Evolutionary conservation across 92 coral and sea anemone genomes (phyloP), one percentile per base, ranked within the genome.

Genomic region (Heteractis magnifica): DNA sequence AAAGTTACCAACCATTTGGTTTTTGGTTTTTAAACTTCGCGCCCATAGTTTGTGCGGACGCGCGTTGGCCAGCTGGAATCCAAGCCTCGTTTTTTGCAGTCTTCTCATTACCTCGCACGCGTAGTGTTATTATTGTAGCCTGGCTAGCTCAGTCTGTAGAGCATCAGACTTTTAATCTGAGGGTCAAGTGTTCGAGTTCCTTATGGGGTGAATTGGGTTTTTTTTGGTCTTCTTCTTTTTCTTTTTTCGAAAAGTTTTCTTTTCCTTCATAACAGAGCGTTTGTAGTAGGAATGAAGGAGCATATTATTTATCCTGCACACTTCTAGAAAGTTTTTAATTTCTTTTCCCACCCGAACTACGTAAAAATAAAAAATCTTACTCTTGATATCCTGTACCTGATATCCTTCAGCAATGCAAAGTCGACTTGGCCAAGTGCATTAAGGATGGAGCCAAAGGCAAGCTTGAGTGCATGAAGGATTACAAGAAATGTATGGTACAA

Each of bases 111-210:
- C 12, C 62, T 56, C 4, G 4, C 15, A 9, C 4, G 15, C 11
- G 4, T 13, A 55, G 8, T 0, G 59, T 7, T 55, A 13, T 55
- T 14, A 4, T 3, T 4, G 10, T 18, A 23, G 97, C 98, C 98
- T 94, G 98, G 95, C 90, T 95, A 95, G 98, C 98, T 95, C 98
- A 95, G 98, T 91, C 89, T 98, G 98, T 95, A 94, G 95, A 95
- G 98, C 98, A 95, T 95, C 98, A 95, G 98, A 95, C 98, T 94
- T 95, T 95, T 93, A 93, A 92, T 93, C 94, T 93, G 94, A 93
- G 97, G 97, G 94, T 77, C 97, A 91, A 13, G 97, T 94, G 97
- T 93, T 93, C 97, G 78, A 93, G 94, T 91, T 94, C 97, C 97
- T 19, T 93, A 91, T 92, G n/a, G n/a, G n/a, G n/a, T n/a, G n/a